Evolutionary conservation across 2,888 invertebrate species (phyloP), one percentile per base, ranked within the genome.

Genomic region (Leptothorax acervorum): DNA sequence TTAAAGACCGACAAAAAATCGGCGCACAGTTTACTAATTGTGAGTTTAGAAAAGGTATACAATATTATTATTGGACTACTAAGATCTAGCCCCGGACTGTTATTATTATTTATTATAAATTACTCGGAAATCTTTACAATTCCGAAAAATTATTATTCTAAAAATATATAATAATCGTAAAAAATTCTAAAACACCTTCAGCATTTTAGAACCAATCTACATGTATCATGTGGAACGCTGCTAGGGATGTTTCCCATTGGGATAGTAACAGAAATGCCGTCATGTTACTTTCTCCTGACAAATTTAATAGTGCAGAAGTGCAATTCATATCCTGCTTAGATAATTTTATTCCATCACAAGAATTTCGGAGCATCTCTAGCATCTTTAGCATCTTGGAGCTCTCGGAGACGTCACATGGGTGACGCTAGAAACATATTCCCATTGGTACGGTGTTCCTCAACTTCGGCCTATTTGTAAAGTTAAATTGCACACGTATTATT

Each of bases 401-500:
- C 35, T 12, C 18, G 1, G 18, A 53, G 48, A 66, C 28, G 68
- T 31, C 51, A 84, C 39, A 15, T n/a, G 62, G 42, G 28, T 45
- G 51, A 63, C 11, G 12, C 28, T 18, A 23, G 62, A 18, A 62
- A 55, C 79, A 45, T 82, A 79, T 51, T 82, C 82, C 82, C 74
- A 51, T 45, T 39, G 79, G 63, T 53, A 23, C 66, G 42, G 60
- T 51, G 28, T 39, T 57, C n/a, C 39, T 39, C 4, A 62, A 71
- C 71, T 81, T 62, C 28, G 48, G 79, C 73, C 79, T 81, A 73
- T 62, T 81, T 81, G 73, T 73, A 81, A 81, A 81, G 79, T 81
- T 81, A 81, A 81, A 81, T 81, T 81, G 79, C 79, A 62, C 73
- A 73, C 79, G 51, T 81, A 81, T 81, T 81, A 81, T 81, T 81